Conservation (phyloP, 1,140 invertebrate species). For the Drosophila sp. region DNA sequence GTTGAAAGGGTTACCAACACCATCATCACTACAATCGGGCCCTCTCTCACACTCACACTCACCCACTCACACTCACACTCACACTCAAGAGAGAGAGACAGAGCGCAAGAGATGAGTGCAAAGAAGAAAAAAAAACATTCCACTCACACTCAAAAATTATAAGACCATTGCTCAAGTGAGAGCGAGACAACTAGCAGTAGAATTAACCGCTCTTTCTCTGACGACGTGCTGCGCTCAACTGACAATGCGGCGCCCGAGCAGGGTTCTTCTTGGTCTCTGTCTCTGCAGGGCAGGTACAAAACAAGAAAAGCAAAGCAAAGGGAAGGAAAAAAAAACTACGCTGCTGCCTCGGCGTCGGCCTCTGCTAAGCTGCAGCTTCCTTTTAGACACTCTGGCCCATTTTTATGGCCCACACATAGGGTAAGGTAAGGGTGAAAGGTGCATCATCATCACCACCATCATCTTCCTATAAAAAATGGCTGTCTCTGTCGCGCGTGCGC, state of each 20-base stretch:
- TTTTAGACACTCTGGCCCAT: conserved; percentile 50
- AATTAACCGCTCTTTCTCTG: conserved; percentile 26
- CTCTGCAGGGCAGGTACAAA: conserved; percentile 40
- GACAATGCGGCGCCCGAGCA: conserved; percentile 17
- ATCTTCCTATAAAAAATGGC: conserved; percentile 39
- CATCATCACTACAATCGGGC: not conserved
- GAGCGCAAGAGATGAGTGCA: not conserved
- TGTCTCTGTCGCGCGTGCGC: conserved; percentile 5
- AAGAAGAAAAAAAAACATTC: conserved; percentile 26
- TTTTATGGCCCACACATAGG: conserved; percentile 53
- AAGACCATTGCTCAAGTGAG: conserved; percentile 3
- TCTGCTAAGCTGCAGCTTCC: conserved; percentile 56
- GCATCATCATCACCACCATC: conserved; percentile 8
- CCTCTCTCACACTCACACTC: not conserved
- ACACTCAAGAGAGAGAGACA: not conserved
- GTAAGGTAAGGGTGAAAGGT: conserved; percentile 52
- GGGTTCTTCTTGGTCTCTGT: conserved; percentile 19
- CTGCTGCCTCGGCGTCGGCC: conserved; percentile 20
- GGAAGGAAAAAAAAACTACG: not conserved
- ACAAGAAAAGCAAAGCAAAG: not conserved
- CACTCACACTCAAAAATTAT: conserved; percentile 45
- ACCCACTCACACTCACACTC: not conserved
- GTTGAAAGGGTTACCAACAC: conserved; percentile 70
- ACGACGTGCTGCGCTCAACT: conserved; percentile 56
- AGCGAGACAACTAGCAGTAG: not conserved